Conservation (phyloP, 2,888 invertebrate genomes). For the Drosophila buzzatii region DNA sequence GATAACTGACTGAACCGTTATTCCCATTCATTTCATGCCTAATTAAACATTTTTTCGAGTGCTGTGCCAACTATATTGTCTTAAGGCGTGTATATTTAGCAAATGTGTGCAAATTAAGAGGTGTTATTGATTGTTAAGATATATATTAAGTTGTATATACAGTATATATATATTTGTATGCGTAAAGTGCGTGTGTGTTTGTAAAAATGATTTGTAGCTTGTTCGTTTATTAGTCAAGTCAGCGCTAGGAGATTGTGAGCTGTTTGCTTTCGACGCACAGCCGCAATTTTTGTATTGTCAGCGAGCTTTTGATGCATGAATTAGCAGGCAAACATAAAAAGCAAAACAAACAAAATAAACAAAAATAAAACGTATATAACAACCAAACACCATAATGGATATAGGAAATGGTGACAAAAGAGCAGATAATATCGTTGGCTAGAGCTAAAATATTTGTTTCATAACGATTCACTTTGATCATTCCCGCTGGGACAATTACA, state of each 20-base stretch:
- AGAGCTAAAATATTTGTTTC: too few species aligned
- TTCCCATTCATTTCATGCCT: constrained; percentile 30
- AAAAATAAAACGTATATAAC: constrained; percentile 8
- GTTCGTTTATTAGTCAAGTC: constrained; percentile 12
- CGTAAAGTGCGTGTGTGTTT: background rate
- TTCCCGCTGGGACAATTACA: background rate
- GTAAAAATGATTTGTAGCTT: constrained; percentile 1
- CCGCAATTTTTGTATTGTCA: constrained; percentile 16
- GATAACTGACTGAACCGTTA: constrained; percentile 1
- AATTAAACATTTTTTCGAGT: constrained; percentile 9
- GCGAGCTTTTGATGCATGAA: constrained; percentile 26
- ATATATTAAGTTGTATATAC: background rate
- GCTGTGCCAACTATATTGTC: background rate
- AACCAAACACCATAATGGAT: constrained; percentile 19
- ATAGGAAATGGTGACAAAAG: constrained; percentile 1
- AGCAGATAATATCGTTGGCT: constrained; percentile 1
- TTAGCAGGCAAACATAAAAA: constrained; percentile 44
- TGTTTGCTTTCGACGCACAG: constrained; percentile 23
- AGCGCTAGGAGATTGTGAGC: constrained; percentile 1
- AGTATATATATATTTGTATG: background rate
- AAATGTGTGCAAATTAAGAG: constrained; percentile 18
- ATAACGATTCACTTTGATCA: too few species aligned
- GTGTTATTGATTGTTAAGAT: constrained; percentile 6
- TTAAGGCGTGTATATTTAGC: constrained; percentile 18
- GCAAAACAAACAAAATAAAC: constrained; percentile 23